Base-by-base conservation (phyloP, 2,888 invertebrate species). In the Zhengitettix transpicula region DNA sequence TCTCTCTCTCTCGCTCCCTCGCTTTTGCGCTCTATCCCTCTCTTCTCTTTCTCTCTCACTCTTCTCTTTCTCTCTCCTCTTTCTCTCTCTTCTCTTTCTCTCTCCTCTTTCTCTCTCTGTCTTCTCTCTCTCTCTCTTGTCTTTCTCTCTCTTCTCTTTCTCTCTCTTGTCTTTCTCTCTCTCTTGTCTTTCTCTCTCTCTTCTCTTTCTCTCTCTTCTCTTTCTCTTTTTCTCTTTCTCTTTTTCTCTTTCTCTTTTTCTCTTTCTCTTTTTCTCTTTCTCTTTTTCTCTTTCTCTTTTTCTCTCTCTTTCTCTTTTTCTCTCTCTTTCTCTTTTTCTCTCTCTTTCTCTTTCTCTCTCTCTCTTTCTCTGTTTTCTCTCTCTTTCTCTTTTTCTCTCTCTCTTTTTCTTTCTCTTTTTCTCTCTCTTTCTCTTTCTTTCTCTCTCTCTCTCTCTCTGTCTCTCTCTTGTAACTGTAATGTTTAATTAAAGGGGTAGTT, bases 231-330 rank as follows among this genome's bases (percentile, higher is more conserved):
- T 42, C 42, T 58, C 42, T 52, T n/a, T n/a, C n/a, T n/a, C n/a
- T n/a, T n/a, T n/a, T n/a, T 44, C 57, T n/a, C 42, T 17, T 44
- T 41, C 52, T 41, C 52, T 54, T 40, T 52, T 53, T 40, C 55
- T 40, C 58, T 28, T 55, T 40, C 42, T 62, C 58, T 63, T 57
- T 40, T 56, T 55, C 52, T n/a, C 55, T 41, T 42, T 44, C 55
- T 17, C 60, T 55, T 57, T 15, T 12, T 12, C 9, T 9, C 55
- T 9, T 28, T n/a, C n/a, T n/a, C n/a, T 10, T 15, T n/a, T 16
- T 44, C 12, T 10, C 56, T 16, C 14, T 42, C 15, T 14, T 56
- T 11, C 17, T 44, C 9, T 42, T 11, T 56, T 7, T 14, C 47
- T 28, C 41, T 15, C 40, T 12, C 10, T 14, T 11, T 41, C 2